A percentile compares a stretch with the other conserved stretches of the same genome.
Conservation (phyloP, 2,797 vertebrate species). For the Ceryle rudis region DNA sequence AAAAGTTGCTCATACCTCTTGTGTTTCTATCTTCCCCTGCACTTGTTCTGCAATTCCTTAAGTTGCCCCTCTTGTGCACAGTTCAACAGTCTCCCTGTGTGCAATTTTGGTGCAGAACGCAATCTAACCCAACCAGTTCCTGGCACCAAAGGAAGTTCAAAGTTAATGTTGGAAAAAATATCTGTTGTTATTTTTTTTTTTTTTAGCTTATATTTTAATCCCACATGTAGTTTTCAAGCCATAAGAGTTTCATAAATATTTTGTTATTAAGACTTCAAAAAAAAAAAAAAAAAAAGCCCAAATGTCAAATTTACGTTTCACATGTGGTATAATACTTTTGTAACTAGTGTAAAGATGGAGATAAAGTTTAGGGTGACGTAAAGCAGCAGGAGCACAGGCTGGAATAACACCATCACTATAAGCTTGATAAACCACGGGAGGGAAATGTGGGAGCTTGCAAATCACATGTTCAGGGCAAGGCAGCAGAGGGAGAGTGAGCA, state of each 20-base stretch:
- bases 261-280: neutral
- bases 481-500: neutral
- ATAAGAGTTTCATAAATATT: neutral
- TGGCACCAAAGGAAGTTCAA: neutral
- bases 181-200: neutral
- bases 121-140: neutral
- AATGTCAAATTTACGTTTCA: neutral
- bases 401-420: rapidly evolving
- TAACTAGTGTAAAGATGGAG: neutral
- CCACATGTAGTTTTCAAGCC: neutral
- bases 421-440: neutral
- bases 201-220: neutral
- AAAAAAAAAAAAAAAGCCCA: neutral
- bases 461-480: rapidly evolving
- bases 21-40: neutral
- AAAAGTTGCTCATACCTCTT: rapidly evolving
- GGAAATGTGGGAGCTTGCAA: rapidly evolving
- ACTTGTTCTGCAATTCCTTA: neutral
- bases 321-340: neutral
- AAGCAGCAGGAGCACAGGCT: neutral
- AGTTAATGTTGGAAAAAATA: neutral
- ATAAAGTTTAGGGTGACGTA: neutral
- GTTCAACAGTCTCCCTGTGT: neutral
- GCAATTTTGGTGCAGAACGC: neutral
- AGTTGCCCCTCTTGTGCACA: neutral